phyloP scores from a whole-genome alignment of 2,113 vertebrate species.

The Muntiacus muntjak region DNA sequence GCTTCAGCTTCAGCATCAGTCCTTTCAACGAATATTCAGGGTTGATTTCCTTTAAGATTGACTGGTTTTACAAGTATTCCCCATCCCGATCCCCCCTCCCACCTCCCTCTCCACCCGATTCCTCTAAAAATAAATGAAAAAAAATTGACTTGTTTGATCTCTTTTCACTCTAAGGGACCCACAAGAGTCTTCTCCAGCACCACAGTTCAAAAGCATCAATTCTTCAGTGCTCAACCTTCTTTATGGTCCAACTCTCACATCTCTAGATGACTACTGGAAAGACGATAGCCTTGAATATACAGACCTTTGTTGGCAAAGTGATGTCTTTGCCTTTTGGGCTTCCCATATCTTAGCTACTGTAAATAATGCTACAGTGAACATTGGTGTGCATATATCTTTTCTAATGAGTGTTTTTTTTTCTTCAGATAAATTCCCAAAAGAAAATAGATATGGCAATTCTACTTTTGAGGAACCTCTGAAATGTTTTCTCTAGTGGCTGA shows the following conservation, averaged over 20 bases:
- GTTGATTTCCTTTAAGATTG: background rate
- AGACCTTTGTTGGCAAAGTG: background rate
- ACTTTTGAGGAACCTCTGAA: background rate
- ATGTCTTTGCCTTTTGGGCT: background rate
- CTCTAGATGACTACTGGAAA: background rate
- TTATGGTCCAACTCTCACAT: background rate
- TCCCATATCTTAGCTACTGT: background rate
- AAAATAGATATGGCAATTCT: background rate
- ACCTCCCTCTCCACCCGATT: no score
- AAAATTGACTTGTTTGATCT: background rate
- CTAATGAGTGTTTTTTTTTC: background rate
- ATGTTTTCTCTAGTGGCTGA: background rate
- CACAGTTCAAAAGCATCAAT: background rate
- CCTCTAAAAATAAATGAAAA: no score
- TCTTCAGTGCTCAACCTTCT: background rate
- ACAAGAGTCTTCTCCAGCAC: background rate
- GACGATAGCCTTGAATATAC: background rate
- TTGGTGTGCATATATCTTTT: background rate
- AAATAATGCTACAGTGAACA: background rate
- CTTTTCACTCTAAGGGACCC: background rate
- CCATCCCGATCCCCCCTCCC: no score
- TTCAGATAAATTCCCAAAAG: background rate
- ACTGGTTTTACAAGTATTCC: background rate
- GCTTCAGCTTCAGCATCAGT: background rate
- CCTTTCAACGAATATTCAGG: background rate